Evolutionary conservation across 2,797 vertebrate species (phyloP).

Genomic region (Eulemur mongoz): DNA sequence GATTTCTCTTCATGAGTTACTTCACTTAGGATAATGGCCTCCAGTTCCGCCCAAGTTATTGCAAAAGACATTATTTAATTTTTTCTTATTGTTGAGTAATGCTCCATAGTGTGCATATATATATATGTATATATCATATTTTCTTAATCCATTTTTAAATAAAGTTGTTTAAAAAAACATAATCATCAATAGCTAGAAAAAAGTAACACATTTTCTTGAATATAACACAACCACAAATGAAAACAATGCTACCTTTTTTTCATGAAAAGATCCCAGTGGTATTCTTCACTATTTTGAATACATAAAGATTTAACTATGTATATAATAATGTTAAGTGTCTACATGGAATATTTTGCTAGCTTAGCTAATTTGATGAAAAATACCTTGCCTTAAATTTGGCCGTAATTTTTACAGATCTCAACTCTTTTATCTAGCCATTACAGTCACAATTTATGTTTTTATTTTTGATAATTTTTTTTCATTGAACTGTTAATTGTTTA

Average conservation of each 20-base stretch:
- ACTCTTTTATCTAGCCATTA: not conserved
- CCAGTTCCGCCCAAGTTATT: too few species aligned
- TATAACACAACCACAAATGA: not conserved
- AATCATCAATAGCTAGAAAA: not conserved
- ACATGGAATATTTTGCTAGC: not conserved
- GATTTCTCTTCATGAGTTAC: not conserved
- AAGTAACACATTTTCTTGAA: not conserved
- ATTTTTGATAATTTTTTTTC: not conserved
- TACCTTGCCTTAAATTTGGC: not conserved
- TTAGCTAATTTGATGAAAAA: not conserved
- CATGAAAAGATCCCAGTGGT: not conserved
- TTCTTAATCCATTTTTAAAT: not conserved
- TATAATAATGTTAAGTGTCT: not conserved
- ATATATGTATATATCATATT: too few species aligned
- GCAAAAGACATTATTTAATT: too few species aligned
- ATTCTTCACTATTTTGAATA: not conserved
- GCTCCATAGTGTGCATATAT: too few species aligned
- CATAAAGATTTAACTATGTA: not conserved
- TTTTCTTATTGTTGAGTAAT: too few species aligned
- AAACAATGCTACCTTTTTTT: not conserved
- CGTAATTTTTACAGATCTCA: not conserved
- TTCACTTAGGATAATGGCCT: too few species aligned
- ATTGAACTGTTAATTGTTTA: not conserved
- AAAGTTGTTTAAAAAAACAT: not conserved
- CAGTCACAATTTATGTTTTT: not conserved